Base-by-base conservation (phyloP, 2,113 vertebrate species). In the Neodon shergylaensis region DNA sequence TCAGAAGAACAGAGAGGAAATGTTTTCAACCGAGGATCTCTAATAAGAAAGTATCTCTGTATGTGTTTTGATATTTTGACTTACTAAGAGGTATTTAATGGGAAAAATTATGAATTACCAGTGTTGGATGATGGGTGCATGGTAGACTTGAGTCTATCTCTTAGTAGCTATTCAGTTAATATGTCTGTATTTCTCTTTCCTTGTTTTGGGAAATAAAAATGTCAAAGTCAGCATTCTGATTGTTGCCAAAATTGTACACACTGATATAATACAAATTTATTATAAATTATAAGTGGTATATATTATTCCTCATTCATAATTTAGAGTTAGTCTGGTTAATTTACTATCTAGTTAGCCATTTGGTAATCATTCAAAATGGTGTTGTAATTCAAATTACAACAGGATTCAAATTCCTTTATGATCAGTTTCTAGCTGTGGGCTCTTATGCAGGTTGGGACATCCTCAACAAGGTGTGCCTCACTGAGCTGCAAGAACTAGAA, bases 1-100 rank as follows among this genome's bases (percentile, higher is more conserved):
- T 77, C 28, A 86, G 76, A 47, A 86, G 76, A 47, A 42, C 17
- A 3, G 39, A 78, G 33, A 31, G 31, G 19, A 91, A 63, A 65
- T 93, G 76, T 79, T 95, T 92, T 88, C 85, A 94, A 77, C 63
- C 91, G 74, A 94, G 19, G 5, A 26, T 91, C 33, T 95, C 68
- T 82, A 26, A 86, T 94, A 86, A 94, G n/a, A 54, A 76, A 90
- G 7, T 36, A n/a, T 65, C 12, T 97, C 22, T 93, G 12, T 72
- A 78, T 95, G 78, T 79, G 19, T 94, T 39, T 91, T 89, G 63
- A 0, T 31, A 74, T 66, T 49, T 54, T 95, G n/a, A 88, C 17
- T 94, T 95, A 13, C 42, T 81, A 72, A 87, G 90, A 73, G 26
- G 16, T 33, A 52, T 52, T 63, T 44, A 89, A 47, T 58, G 22